Evolutionary conservation across 2,113 vertebrate genomes (phyloP).

Genomic region (Tursiops truncatus): DNA sequence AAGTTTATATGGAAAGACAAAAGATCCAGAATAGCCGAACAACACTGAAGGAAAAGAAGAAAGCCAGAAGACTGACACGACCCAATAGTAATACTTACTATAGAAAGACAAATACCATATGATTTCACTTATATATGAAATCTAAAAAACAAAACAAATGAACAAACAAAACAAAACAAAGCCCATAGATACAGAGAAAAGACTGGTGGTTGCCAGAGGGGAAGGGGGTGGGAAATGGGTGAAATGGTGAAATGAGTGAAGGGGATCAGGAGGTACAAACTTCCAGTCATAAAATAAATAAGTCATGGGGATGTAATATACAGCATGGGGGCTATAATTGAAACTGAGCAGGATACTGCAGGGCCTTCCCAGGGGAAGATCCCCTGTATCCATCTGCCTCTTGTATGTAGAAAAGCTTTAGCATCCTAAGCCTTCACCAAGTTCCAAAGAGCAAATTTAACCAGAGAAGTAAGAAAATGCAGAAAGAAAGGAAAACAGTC

Average conservation of each 20-base stretch:
- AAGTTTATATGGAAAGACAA: neutral
- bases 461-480: neutral
- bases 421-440: neutral
- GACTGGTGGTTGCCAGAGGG: too few species aligned
- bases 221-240: neutral
- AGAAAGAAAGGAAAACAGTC: neutral
- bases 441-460: neutral
- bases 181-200: too few species aligned
- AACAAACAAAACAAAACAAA: too few species aligned
- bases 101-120: too few species aligned
- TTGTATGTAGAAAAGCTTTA: neutral
- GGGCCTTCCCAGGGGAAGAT: neutral
- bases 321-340: neutral
- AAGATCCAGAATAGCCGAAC: neutral
- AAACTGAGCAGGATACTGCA: neutral
- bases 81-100: neutral
- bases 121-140: too few species aligned
- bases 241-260: neutral
- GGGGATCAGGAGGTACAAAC: neutral
- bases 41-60: neutral
- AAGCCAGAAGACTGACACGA: neutral
- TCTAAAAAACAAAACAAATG: too few species aligned
- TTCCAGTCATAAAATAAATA: neutral
- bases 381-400: neutral
- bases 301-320: neutral